Conservation (phyloP, 2,888 invertebrate species). For the Stenurella melanura region DNA sequence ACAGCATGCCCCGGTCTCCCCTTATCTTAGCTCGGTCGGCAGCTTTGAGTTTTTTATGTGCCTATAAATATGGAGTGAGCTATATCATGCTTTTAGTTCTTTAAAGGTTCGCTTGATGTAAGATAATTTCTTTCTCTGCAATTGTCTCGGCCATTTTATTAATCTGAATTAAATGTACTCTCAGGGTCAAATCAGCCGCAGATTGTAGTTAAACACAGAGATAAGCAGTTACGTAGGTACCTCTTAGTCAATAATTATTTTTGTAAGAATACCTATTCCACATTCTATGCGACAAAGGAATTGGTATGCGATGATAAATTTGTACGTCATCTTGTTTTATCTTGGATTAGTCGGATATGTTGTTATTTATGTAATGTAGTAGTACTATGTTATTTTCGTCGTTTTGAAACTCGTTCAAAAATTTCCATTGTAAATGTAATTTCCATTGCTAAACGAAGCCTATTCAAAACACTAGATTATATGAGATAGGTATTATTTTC, state of each 20-base stretch:
- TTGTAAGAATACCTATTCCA: not conserved
- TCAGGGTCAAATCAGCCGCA: not conserved
- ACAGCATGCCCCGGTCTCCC: too few species aligned
- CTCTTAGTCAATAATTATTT: not conserved
- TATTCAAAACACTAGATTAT: not conserved
- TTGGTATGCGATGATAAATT: conserved; percentile 7
- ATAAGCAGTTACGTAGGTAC: not conserved
- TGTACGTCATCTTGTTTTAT: not conserved
- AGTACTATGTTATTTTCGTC: not conserved
- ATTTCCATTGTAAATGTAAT: conserved; percentile 3
- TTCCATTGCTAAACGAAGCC: not conserved
- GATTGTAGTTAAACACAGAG: not conserved
- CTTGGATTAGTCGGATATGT: not conserved
- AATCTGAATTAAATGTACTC: not conserved
- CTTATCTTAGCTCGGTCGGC: too few species aligned
- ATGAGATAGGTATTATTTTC: not conserved
- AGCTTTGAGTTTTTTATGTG: too few species aligned
- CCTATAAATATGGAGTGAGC: too few species aligned
- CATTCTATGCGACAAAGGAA: not conserved
- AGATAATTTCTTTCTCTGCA: too few species aligned
- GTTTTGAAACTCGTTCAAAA: not conserved
- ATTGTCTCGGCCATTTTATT: not conserved
- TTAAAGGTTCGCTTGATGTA: too few species aligned
- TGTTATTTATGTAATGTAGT: not conserved
- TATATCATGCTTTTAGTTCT: too few species aligned